Evolutionary conservation across 2,888 invertebrate species (phyloP).

Genomic region (Cordylochernes scorpioides): DNA sequence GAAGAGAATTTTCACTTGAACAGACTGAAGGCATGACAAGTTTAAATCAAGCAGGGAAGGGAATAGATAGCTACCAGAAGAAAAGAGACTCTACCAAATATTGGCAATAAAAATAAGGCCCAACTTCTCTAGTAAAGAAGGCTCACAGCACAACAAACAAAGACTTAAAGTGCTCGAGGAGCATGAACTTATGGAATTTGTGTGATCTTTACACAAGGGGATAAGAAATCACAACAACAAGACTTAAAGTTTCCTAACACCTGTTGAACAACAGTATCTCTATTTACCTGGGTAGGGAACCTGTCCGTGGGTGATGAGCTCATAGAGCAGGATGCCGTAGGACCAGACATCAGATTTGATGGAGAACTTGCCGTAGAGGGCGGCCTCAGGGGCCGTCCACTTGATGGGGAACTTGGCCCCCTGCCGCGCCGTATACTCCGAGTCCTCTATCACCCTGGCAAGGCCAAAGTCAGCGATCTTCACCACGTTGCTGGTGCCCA

Average conservation of each 20-base stretch:
- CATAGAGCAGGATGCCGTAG: slow-evolving; percentile 77
- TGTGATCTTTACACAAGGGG: no score
- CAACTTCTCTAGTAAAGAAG: no score
- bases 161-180: no score
- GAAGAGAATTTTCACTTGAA: no score
- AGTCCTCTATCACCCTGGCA: slow-evolving; percentile 85
- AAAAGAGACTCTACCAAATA: no score
- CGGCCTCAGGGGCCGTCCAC: slow-evolving; percentile 93
- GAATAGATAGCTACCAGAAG: no score
- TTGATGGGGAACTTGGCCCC: slow-evolving; percentile 86
- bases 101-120: no score
- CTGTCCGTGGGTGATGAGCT: slow-evolving; percentile 81
- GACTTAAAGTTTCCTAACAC: slow-evolving; percentile 14
- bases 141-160: no score
- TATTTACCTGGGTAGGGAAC: slow-evolving; percentile 74
- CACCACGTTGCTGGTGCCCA: slow-evolving; percentile 21
- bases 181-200: no score
- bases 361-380: slow-evolving; percentile 75
- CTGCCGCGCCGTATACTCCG: slow-evolving; percentile 85
- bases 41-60: no score
- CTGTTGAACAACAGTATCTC: slow-evolving; percentile 8
- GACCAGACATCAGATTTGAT: slow-evolving; percentile 99
- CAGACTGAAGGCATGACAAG: no score
- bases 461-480: slow-evolving; percentile 68
- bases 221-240: no score